A percentile compares a stretch with the other conserved stretches of the same genome.
Evolutionary conservation across 53 echinoderm and acorn worm species (phyloP).

Genomic region (Temnopleurus reevesii): DNA sequence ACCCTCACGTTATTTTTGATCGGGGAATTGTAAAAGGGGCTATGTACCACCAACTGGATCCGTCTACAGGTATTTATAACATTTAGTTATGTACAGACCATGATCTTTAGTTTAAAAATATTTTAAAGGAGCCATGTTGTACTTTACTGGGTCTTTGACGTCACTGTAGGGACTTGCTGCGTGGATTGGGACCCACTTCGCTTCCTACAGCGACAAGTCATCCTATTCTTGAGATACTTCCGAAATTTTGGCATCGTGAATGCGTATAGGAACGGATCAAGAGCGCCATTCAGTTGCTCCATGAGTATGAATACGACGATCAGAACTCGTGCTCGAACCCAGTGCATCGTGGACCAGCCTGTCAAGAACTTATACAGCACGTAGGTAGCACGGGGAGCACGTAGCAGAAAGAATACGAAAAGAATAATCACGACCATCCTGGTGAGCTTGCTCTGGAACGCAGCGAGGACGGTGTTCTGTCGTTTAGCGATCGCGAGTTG

Average conservation of each 20-base stretch:
- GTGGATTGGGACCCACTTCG: not conserved
- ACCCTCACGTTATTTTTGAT: too few relatives aligned
- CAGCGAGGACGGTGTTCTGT: not conserved
- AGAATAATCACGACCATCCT: not conserved
- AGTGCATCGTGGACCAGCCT: not conserved
- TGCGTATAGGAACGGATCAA: conserved; percentile 8
- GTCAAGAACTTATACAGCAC: not conserved
- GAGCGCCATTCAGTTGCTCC: not conserved
- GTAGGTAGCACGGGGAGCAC: not conserved
- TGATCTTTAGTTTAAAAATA: too few relatives aligned
- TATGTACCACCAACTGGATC: too few relatives aligned
- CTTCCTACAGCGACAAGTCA: not conserved
- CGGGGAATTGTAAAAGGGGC: too few relatives aligned
- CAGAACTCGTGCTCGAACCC: not conserved
- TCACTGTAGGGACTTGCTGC: too few relatives aligned
- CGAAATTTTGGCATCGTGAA: not conserved
- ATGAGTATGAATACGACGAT: not conserved
- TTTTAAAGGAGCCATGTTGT: too few relatives aligned
- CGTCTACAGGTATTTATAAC: too few relatives aligned
- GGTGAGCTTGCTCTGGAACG: not conserved
- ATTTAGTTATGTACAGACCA: too few relatives aligned
- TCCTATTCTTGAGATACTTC: not conserved
- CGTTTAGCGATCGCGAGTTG: not conserved
- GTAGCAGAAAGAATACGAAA: not conserved
- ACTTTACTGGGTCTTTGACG: too few relatives aligned